phyloP scores from a whole-genome alignment of 1,140 invertebrate species.

The Kradibia gibbosae region DNA sequence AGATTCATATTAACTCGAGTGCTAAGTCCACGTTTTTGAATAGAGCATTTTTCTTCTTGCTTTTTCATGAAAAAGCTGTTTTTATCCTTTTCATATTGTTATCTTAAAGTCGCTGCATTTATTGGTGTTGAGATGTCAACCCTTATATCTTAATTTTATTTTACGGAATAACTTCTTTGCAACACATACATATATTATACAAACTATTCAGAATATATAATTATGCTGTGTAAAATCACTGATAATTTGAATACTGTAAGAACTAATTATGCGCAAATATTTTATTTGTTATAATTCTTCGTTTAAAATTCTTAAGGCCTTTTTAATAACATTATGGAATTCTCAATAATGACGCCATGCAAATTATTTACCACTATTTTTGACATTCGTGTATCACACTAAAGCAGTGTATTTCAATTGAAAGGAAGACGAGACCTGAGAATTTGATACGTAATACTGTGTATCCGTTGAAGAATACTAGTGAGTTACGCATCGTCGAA shows the following conservation, averaged over 20 bases:
- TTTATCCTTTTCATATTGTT: background rate
- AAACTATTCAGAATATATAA: background rate
- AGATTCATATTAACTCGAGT: background rate
- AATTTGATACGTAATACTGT: slow-evolving; percentile 12
- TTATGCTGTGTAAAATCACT: background rate
- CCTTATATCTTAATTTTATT: background rate
- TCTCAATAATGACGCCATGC: background rate
- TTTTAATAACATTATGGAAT: no score
- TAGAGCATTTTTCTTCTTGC: background rate
- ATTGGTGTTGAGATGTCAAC: background rate
- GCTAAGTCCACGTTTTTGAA: background rate
- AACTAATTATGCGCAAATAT: background rate
- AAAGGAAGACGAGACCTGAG: background rate
- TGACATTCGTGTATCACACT: background rate
- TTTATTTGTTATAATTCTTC: background rate
- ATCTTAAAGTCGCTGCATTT: background rate
- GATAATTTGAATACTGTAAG: background rate
- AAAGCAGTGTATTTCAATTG: background rate
- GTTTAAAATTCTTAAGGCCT: background rate
- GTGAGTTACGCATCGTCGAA: slow-evolving; percentile 36
- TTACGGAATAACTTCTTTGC: background rate
- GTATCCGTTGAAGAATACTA: background rate
- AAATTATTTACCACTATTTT: slow-evolving; percentile 20
- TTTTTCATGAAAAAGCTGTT: background rate
- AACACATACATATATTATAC: background rate